Evolutionary conservation across 92 coral and sea anemone species (phyloP), one percentile per base, ranked within the genome.

Genomic region (Anthopleura xanthogrammica): DNA sequence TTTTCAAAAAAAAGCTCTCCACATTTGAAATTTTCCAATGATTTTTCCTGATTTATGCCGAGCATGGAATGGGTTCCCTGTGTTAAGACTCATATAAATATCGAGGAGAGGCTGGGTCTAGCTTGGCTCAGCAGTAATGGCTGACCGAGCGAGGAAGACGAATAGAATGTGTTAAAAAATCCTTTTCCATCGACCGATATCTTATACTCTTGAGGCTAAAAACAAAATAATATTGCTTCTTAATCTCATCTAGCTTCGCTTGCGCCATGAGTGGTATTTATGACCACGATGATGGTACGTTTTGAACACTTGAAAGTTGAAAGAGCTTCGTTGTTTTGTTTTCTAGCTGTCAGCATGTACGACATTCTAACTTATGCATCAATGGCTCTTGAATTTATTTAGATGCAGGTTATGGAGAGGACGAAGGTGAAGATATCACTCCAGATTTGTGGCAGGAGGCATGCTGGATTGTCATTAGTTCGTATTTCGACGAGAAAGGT

Each of bases 391-490:
- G 20, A 43, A 19, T 52, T 40, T 5, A 29, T 62, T 29, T 52
- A 93, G 98, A 93, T 87, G 93, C 81, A 76, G 91, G 85, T 8
- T 93, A 96, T 89, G 96, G 94, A 23, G 99, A 96, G 77, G 99
- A 94, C 40, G 99, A 96, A 66, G 99, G 98, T 17, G 99, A 94
- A 77, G 99, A 96, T 75, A 96, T 96, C 57, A 96, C 99, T 0
- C 96, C 94, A 60, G 99, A 96, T 89, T 80, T 94, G 74, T 96
- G 99, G 99, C 99, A 96, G 77, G 99, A 96, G 72, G 99, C 99
- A 46, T 96, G 99, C 74, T 96, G 99, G 99, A 96, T 96, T 72
- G 99, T 96, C 86, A 96, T 96, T 79, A 96, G 99, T 70, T 96
- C 99, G 71, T 96, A 96, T 86, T 96, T 96, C 89, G 99, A 96